Evolutionary conservation across 1,140 invertebrate genomes (phyloP), one percentile per base, ranked within the genome.

Genomic region (Papilio machaon): DNA sequence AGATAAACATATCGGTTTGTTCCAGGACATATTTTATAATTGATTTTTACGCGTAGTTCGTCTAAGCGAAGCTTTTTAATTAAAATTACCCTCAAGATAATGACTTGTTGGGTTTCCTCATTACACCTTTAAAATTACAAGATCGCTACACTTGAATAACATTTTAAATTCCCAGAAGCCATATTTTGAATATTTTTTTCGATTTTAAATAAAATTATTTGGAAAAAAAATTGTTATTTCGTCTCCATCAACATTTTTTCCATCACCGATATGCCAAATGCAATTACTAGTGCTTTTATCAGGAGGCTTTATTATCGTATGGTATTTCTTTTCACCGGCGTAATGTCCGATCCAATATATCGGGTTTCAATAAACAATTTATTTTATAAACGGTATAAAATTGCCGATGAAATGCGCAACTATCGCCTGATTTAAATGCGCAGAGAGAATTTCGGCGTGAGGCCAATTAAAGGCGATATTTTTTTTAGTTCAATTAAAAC

Each of bases 401-500:
- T 85, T 73, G 43, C 73, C 79, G 77, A 83, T 89, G 83, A 84
- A 88, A 86, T 60, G 84, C 73, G 84, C 79, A 82, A 85, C 81
- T 81, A 86, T 82, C 74, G 43, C 38, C 80, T 88, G 86, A 89
- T 87, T 89, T 87, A 89, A 85, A 82, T 35, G 83, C 82, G 80
- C 38, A n/a, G n/a, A 73, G 60, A 83, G 81, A 83, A 84, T 82
- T 82, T 84, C 76, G 76, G 76, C 54, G 58, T 77, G 73, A 77
- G 74, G 77, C 82, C 83, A 84, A 85, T 86, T 85, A 84, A 84
- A 84, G 78, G 73, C 77, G 76, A 67, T 74, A 74, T 82, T 85
- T 84, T 86, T 85, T 87, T 83, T 85, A 87, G 82, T 86, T 87
- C 85, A 90, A 89, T 91, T 91, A 91, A 91, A 90, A 89, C 89